Conservation (phyloP, 2,113 vertebrate species). For the Dinomys branickii region DNA sequence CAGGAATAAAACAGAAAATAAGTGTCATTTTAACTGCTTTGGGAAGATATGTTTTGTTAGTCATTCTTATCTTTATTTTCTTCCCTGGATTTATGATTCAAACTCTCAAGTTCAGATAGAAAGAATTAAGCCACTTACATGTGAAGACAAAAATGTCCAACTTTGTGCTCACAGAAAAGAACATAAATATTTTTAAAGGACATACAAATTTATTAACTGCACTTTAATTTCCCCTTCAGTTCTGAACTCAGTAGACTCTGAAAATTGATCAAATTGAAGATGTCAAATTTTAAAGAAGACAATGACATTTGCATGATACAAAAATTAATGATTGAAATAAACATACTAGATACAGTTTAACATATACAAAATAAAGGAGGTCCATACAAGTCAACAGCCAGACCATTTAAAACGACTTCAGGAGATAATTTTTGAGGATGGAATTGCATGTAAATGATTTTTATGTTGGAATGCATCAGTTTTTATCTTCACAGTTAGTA, state of each 20-base stretch:
- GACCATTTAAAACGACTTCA: constrained; percentile 25
- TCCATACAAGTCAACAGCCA: background rate
- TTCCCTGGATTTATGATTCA: background rate
- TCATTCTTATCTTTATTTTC: constrained; percentile 32
- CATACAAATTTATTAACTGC: background rate
- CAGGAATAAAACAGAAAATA: background rate
- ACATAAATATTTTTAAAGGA: constrained; percentile 13
- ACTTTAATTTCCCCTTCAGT: background rate
- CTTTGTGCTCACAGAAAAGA: background rate
- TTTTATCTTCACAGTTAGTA: constrained; percentile 52
- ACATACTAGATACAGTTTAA: background rate
- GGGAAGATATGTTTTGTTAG: background rate
- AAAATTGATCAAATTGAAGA: background rate
- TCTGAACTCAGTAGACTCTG: background rate
- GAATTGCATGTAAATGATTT: background rate
- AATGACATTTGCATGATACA: background rate
- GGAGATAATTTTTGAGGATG: constrained; percentile 15
- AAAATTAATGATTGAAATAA: constrained; percentile 32
- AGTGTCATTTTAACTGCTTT: background rate
- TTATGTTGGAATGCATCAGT: constrained; percentile 10
- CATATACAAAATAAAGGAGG: background rate
- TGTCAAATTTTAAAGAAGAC: background rate
- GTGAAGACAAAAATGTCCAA: background rate
- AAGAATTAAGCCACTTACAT: constrained; percentile 11
- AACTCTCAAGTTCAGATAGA: constrained; percentile 5